phyloP scores from a whole-genome alignment of 2,888 invertebrate genomes.

The Hartigia nigra region DNA sequence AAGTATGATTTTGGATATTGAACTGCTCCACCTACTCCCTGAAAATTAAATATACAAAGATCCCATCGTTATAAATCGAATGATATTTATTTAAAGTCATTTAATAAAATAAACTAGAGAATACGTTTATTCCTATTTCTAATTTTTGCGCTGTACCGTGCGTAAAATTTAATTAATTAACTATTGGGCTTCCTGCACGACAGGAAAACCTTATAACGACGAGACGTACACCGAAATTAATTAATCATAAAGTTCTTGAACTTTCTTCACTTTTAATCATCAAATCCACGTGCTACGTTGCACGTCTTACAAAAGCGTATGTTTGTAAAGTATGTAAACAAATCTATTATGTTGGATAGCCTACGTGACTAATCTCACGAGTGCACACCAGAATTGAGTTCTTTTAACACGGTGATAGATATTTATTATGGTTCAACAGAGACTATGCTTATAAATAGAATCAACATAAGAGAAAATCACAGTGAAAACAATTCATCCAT shows the following conservation, averaged over 20 bases:
- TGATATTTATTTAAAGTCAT: neutral
- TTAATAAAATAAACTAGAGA: neutral
- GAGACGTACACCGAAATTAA: neutral
- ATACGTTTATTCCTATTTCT: too few species aligned
- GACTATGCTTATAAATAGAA: neutral
- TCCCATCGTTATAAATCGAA: neutral
- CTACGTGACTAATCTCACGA: neutral
- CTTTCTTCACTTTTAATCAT: neutral
- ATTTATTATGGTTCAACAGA: neutral
- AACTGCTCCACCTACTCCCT: slow-evolving; percentile 91
- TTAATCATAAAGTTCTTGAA: neutral
- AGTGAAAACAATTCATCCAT: neutral
- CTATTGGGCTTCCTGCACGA: neutral
- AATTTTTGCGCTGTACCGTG: too few species aligned
- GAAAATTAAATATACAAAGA: slow-evolving; percentile 1
- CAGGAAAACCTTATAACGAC: neutral
- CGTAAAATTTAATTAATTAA: neutral
- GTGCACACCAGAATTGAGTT: neutral
- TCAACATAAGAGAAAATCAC: neutral
- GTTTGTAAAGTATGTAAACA: neutral
- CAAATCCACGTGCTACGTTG: neutral
- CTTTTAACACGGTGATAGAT: neutral
- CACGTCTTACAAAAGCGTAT: neutral
- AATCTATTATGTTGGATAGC: neutral
- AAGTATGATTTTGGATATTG: slow-evolving; percentile 92